Base-by-base conservation (phyloP, 2,888 invertebrate species). In the Salpingus planirostris region DNA sequence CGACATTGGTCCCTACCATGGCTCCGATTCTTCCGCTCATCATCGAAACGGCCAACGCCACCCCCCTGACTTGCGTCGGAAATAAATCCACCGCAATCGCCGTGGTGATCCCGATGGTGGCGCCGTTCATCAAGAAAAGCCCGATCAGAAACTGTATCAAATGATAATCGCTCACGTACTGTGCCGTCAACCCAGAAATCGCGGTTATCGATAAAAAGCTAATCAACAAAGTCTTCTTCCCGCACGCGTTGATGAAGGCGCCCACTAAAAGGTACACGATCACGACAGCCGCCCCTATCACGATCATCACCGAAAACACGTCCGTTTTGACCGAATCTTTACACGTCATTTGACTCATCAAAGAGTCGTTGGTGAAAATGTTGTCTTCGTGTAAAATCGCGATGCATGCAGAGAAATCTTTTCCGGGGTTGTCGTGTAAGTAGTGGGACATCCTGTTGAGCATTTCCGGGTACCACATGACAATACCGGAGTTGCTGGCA, bases 381-480 rank as follows among this genome's bases (percentile, higher is more conserved):
- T 8, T 5, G 8, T 18, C 18, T 18, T 18, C 18, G 18, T 5
- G 8, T 15, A 50, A 39, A 14, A 62, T 43, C 7, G 63, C 52
- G 13, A 43, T 47, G 36, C 64, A 64, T 22, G 62, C 46, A 7
- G 54, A 47, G 3, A 59, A 50, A 8, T 51, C 41, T 7, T 44
- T 37, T n/a, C 40, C 38, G 1, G 51, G 43, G 12, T 52, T 44
- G 15, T 47, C 35, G 27, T 44, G 37, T 13, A 48, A 48, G 31
- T 50, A 60, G 12, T 46, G 43, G 12, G 54, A 49, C 45, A 76
- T 57, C 1, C 68, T 67, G 53, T 75, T 74, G 11, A 75, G 50
- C 33, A 76, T 73, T 11, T 71, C 66, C 0, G 76, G 76, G 42
- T 73, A 71, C 75, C 75, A 76, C 30, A 75, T 68, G 49, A 70